phyloP scores from a whole-genome alignment of 2,888 invertebrate genomes.

The Eudemis profundana region DNA sequence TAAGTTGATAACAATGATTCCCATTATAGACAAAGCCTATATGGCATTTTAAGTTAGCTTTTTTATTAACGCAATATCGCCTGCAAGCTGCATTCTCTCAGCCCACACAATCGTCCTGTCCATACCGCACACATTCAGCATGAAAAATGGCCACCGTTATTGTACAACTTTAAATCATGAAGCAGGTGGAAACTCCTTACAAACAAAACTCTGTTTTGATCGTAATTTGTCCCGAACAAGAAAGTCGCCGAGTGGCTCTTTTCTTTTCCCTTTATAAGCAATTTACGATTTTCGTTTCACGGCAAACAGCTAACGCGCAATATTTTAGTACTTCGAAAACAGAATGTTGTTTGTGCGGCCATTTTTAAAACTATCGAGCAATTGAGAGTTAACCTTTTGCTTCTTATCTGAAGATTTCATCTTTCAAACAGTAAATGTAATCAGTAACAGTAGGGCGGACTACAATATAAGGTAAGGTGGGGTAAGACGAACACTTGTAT shows the following conservation, averaged over 20 bases:
- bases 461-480: too few relatives aligned
- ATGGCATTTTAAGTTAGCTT: too few relatives aligned
- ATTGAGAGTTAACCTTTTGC: background rate
- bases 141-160: conserved; percentile 35
- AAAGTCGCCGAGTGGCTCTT: conserved; percentile 54
- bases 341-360: conserved; percentile 16
- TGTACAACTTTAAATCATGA: conserved; percentile 54
- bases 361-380: background rate
- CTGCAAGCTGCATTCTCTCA: background rate
- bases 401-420: too few relatives aligned
- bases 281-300: conserved; percentile 58
- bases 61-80: background rate
- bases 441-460: too few relatives aligned
- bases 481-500: too few relatives aligned
- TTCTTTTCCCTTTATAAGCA: conserved; percentile 51
- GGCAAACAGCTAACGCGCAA: conserved; percentile 54
- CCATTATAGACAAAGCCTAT: too few relatives aligned
- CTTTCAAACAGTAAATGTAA: too few relatives aligned
- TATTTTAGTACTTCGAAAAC: conserved; percentile 45
- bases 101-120: background rate
- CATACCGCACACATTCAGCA: background rate
- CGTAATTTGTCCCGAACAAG: conserved; percentile 48
- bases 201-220: conserved; percentile 37
- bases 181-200: conserved; percentile 53
- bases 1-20: too few relatives aligned